Percentiles rank a stretch among this genome's conserved stretches.
These are phyloP conservation scores for Ancistrus triradiatus DNA, from an alignment of 2,113 vertebrate species.

Conservation along the genomic window DNA sequence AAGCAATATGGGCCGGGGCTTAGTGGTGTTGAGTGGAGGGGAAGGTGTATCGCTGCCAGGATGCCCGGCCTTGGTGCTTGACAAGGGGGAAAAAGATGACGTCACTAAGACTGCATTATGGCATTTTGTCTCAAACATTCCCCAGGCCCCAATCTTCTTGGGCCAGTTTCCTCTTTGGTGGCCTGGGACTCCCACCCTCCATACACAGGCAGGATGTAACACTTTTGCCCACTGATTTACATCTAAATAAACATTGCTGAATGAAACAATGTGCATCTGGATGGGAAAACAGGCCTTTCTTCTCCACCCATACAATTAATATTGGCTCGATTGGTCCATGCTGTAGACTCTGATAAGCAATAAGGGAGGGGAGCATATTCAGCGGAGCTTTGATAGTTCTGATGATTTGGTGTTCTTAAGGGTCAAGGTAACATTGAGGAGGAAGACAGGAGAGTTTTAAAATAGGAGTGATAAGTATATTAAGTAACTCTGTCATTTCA, in stretches of 20 bases:
- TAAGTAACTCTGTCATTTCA: no score
- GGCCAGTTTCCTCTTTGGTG: slow-evolving; percentile 74
- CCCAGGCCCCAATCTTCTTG: slow-evolving; percentile 70
- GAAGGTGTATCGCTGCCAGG: slow-evolving; percentile 54
- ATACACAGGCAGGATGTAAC: slow-evolving; percentile 86
- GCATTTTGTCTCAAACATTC: slow-evolving; percentile 64
- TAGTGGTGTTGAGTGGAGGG: slow-evolving; percentile 44
- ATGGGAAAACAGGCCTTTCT: slow-evolving; percentile 75
- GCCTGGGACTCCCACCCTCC: slow-evolving; percentile 60
- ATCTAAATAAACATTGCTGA: slow-evolving; percentile 87
- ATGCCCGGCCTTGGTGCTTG: slow-evolving; percentile 36
- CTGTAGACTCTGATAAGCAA: slow-evolving; percentile 68
- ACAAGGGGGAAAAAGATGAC: slow-evolving; percentile 53
- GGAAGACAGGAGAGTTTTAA: no score
- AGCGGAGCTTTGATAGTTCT: no score
- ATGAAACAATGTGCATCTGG: slow-evolving; percentile 85
- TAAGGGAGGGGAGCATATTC: slow-evolving; percentile 43
- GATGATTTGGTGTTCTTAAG: no score
- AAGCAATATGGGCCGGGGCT: not conserved
- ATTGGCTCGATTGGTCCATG: slow-evolving; percentile 68
- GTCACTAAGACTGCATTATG: slow-evolving; percentile 59
- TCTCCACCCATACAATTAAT: slow-evolving; percentile 64
- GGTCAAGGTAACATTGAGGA: no score
- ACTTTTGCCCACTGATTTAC: slow-evolving; percentile 85
- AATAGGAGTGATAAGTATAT: no score